A percentile compares a stretch with the other conserved stretches of the same genome.
Conservation (phyloP, 2,888 invertebrate species). For the Amphipoea lucens region DNA sequence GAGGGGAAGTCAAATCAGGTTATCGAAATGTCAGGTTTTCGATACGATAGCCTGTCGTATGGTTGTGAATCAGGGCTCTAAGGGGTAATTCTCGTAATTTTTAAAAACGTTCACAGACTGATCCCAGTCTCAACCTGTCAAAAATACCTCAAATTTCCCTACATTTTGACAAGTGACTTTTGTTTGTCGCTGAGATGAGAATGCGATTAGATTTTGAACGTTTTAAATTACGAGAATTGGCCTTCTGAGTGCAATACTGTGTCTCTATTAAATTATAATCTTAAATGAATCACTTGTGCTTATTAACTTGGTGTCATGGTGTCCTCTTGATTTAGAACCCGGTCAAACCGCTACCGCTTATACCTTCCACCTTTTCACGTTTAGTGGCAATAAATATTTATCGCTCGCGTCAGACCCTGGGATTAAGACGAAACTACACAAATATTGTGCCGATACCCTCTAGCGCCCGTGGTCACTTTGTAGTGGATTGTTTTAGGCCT, state of each 20-base stretch:
- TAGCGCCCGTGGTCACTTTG: conserved; percentile 71
- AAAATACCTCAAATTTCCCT: too few relatives aligned
- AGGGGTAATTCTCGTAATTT: too few relatives aligned
- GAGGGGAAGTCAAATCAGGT: too few relatives aligned
- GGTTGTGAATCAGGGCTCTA: too few relatives aligned
- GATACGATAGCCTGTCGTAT: too few relatives aligned
- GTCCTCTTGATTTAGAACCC: neutral
- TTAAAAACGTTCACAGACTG: too few relatives aligned
- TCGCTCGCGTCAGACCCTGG: conserved; percentile 78
- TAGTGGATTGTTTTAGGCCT: conserved; percentile 63
- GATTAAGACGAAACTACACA: conserved; percentile 80
- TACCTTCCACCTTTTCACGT: conserved; percentile 51
- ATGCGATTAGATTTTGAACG: too few relatives aligned
- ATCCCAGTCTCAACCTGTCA: too few relatives aligned
- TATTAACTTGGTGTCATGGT: neutral
- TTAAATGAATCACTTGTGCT: neutral
- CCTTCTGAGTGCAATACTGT: neutral
- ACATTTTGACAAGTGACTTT: too few relatives aligned
- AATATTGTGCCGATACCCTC: conserved; percentile 72
- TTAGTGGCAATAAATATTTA: conserved; percentile 86
- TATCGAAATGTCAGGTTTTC: too few relatives aligned
- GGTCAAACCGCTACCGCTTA: conserved; percentile 36
- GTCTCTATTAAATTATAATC: neutral
- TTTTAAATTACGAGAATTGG: too few relatives aligned
- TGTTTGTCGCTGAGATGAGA: too few relatives aligned